Base-by-base conservation (phyloP, 2,113 vertebrate genomes). In the Colistium nudipinnis region DNA sequence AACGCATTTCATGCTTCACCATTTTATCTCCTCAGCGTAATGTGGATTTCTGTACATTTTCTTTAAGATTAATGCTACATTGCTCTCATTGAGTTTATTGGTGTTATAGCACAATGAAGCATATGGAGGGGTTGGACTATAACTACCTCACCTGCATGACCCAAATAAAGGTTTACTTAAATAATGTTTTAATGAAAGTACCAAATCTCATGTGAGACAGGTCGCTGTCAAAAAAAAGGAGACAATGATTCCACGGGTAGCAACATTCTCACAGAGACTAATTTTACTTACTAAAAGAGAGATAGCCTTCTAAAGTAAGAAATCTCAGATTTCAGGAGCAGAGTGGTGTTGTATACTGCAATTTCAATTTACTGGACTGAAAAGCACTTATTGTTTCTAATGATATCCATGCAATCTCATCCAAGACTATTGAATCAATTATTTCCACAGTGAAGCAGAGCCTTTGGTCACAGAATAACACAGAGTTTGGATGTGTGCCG, bases 401-500 rank as follows among this genome's bases (percentile, higher is more conserved):
- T 61, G n/a, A 39, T 70, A 68, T 77, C 43, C 72, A 84, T 85
- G 82, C 79, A 79, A 41, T 65, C 41, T 62, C 44, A 45, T 24
- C 51, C 28, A 53, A 60, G 47, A 57, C 41, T 64, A 61, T 54
- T 36, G 73, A 52, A 43, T 70, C 30, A 52, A 6, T 53, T 14
- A 0, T 74, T 59, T 65, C 56, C 24, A 52, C 24, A 63, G 39
- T 27, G 3, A 61, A 59, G 19, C 22, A 43, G 7, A 61, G 54
- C 45, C 41, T 67, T 62, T 64, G 36, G 64, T 96, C 92, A 98
- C 91, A 99, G 93, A 93, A 98, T 94, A 16, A 92, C 92, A 77
- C 97, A 99, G 44, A 99, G 93, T 87, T 96, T 99, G 19, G 97
- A 99, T 1, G 96, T 96, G 73, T 97, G 94, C 66, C 94, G 92